phyloP scores from a whole-genome alignment of 2,888 invertebrate species.

The Hemithea aestivaria region DNA sequence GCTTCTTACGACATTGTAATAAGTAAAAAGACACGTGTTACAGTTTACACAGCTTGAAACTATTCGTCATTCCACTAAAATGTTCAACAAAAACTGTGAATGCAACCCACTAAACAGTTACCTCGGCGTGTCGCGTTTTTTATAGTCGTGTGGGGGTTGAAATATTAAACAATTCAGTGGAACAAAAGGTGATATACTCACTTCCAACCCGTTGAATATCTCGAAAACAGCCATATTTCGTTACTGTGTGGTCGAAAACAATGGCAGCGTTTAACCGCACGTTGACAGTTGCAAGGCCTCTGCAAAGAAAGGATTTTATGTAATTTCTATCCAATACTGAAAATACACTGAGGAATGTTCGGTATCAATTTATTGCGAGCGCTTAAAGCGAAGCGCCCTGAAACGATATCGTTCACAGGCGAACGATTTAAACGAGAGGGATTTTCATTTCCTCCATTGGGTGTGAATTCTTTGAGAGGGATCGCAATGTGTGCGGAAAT shows the following conservation, averaged over 20 bases:
- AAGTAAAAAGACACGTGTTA: conserved; percentile 57
- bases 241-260: conserved; percentile 95
- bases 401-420: conserved; percentile 44
- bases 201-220: conserved; percentile 98
- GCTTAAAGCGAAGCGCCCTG: conserved; percentile 20
- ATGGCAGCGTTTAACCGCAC: conserved; percentile 92
- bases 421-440: conserved; percentile 58
- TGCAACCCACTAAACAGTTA: conserved; percentile 37
- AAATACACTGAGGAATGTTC: conserved; percentile 21
- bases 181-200: conserved; percentile 57
- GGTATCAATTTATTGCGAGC: conserved; percentile 25
- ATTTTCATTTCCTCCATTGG: conserved; percentile 59
- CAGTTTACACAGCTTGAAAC: conserved; percentile 54
- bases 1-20: conserved; percentile 37
- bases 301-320: conserved; percentile 73
- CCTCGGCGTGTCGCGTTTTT: conserved; percentile 27
- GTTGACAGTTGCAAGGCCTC: conserved; percentile 95
- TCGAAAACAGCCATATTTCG: conserved; percentile 98
- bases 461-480: conserved; percentile 49
- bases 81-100: conserved; percentile 46
- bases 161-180: conserved; percentile 25
- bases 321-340: conserved; percentile 26
- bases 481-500: conserved; percentile 57
- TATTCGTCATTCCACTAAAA: conserved; percentile 37
- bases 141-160: conserved; percentile 33